Evolutionary conservation across 2,113 vertebrate genomes (phyloP), one percentile per base, ranked within the genome.

Genomic region (Lasiurus borealis): DNA sequence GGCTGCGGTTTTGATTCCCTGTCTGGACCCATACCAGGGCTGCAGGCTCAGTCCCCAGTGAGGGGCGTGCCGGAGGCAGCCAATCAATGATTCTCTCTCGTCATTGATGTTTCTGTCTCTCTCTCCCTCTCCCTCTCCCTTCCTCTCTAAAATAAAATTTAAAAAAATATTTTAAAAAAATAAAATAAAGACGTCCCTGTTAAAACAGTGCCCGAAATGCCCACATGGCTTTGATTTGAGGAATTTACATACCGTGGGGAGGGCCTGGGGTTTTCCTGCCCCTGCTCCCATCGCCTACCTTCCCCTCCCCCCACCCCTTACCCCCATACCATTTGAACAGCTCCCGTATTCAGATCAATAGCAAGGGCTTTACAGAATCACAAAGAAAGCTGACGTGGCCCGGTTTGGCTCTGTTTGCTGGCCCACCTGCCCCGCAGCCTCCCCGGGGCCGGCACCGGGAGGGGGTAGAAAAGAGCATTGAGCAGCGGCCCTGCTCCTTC

Each of bases 241-340:
- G 50, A 50, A 14, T 50, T 50, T 50, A 50, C 50, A 50, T 50
- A 14, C 50, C 13, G 50, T 50, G 50, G 13, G 50, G 50, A 23
- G 34, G 31, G 36, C 13, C 68, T 23, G 6, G 31, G 29, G 50
- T 84, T 71, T 91, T 73, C 48, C 77, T n/a, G 29, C 19, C 75
- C 6, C 15, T 29, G 57, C 8, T 8, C 16, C 5, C 0, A 2
- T 13, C 11, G 0, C 1, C 78, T 8, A 0, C 1, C 83, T 27
- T 1, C 4, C 23, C 59, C 52, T 5, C 5, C 50, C 57, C 23
- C 23, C 25, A 12, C 10, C 1, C 59, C 8, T 6, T 6, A 3
- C 13, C 8, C 0, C 1, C 78, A 68, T 36, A 44, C 72, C 46
- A n/a, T 44, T 66, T 44, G 40, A 80, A 52, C 52, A 19, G 89